A percentile compares a stretch with the other conserved stretches of the same genome.
Conservation (phyloP, 1,140 invertebrate genomes). For the Drosophila pachea region DNA sequence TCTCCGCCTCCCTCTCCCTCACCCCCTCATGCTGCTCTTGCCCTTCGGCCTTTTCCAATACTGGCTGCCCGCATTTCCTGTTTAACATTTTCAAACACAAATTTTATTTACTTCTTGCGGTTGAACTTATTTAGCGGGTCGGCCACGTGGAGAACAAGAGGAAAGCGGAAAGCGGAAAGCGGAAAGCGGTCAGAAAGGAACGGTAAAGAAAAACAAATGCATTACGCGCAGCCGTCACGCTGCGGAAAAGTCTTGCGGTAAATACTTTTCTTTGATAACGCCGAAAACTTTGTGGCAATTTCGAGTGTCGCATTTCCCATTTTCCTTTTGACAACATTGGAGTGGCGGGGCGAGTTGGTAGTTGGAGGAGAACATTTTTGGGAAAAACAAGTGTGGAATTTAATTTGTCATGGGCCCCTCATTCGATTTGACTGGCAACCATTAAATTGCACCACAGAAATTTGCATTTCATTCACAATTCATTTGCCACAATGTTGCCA, state of each 20-base stretch:
- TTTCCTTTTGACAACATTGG: not conserved
- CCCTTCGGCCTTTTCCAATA: slow-evolving; percentile 6
- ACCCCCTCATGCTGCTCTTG: not conserved
- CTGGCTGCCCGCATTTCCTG: slow-evolving; percentile 52
- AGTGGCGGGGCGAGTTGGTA: not conserved
- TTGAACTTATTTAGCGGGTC: slow-evolving; percentile 56
- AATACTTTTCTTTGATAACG: slow-evolving; percentile 44
- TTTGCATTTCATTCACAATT: slow-evolving; percentile 42
- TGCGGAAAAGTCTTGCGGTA: slow-evolving; percentile 25
- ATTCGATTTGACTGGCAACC: slow-evolving; percentile 11
- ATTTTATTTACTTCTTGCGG: slow-evolving; percentile 64
- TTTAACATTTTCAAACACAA: slow-evolving; percentile 53
- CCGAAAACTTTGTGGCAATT: slow-evolving; percentile 21
- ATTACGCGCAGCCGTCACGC: slow-evolving; percentile 57
- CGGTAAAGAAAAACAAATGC: slow-evolving; percentile 60
- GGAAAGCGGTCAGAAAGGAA: slow-evolving; percentile 36
- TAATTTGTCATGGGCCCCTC: slow-evolving; percentile 10
- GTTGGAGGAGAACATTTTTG: slow-evolving; percentile 4
- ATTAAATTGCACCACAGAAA: slow-evolving; percentile 36
- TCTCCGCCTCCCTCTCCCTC: not conserved
- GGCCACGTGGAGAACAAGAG: slow-evolving; percentile 4
- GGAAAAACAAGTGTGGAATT: slow-evolving; percentile 18
- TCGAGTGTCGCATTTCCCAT: slow-evolving; percentile 1
- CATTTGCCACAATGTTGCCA: slow-evolving; percentile 42
- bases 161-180: slow-evolving; percentile 2